phyloP scores from a whole-genome alignment of 1,140 invertebrate species.

The Chymomyza costata region DNA sequence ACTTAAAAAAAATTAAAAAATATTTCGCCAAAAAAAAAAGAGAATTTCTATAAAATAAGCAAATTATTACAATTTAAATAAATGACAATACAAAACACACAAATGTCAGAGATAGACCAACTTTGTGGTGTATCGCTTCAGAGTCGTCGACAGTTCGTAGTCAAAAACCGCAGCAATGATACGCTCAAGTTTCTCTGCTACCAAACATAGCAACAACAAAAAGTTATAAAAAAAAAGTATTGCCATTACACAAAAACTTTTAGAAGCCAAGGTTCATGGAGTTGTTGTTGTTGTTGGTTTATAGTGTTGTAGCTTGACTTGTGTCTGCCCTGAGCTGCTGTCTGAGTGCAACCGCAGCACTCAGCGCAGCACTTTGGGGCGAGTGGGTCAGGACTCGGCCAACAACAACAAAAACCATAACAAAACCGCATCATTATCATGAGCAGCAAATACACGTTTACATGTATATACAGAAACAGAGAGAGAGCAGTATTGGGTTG shows the following conservation, averaged over 20 bases:
- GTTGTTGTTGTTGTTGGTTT: no score
- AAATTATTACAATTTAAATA: conserved; percentile 49
- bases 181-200: conserved; percentile 38
- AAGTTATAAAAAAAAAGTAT: conserved; percentile 43
- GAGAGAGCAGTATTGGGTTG: conserved; percentile 49
- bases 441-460: conserved; percentile 45
- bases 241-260: conserved; percentile 57
- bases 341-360: conserved; percentile 47
- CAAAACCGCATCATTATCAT: conserved; percentile 63
- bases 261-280: conserved; percentile 16
- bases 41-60: conserved; percentile 40
- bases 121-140: no score
- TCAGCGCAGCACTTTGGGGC: no score
- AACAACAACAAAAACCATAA: conserved; percentile 57
- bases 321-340: conserved; percentile 18
- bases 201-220: conserved; percentile 38
- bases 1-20: no score
- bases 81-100: conserved; percentile 42
- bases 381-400: conserved; percentile 38
- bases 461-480: no score
- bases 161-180: conserved; percentile 34
- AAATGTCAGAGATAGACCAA: no score
- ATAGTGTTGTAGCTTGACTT: conserved; percentile 11
- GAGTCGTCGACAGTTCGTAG: no score
- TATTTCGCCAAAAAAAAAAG: conserved; percentile 51